These are phyloP conservation scores for Silurus aristotelis DNA, from an alignment of 2,797 vertebrate genomes.

Conservation along the genomic window DNA sequence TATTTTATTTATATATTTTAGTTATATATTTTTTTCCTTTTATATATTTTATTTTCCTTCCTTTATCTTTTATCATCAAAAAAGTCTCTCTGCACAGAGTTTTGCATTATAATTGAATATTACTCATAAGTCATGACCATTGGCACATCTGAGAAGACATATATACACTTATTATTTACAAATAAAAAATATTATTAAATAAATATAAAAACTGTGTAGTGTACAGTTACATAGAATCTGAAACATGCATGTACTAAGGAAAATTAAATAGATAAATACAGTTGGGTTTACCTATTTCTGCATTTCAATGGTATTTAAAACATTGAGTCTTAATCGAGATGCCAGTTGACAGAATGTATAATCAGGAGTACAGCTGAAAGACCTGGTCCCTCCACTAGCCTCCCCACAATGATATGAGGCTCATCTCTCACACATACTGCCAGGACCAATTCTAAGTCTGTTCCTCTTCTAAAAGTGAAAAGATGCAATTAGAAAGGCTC, in stretches of 20 bases:
- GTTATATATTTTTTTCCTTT: no score
- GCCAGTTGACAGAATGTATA: constrained; percentile 35
- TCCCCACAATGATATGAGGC: constrained; percentile 37
- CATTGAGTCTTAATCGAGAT: constrained; percentile 26
- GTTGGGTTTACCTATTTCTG: neutral
- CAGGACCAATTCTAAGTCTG: constrained; percentile 31
- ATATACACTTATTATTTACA: neutral
- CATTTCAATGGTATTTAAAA: constrained; percentile 46
- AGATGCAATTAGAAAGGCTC: constrained; percentile 37
- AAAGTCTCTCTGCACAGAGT: neutral
- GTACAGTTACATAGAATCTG: neutral
- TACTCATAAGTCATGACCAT: neutral
- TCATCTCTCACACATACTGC: constrained; percentile 33
- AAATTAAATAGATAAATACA: neutral
- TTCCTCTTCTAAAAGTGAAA: constrained; percentile 37
- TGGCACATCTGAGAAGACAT: neutral
- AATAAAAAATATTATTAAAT: neutral
- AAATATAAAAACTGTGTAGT: neutral
- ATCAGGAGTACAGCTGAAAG: constrained; percentile 27
- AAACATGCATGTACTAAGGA: neutral
- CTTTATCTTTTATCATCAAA: neutral
- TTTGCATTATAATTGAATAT: neutral
- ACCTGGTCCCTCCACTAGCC: constrained; percentile 23
- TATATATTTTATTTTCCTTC: no score
- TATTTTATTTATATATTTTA: no score